Conservation (phyloP, 64 coral and sea anemone species). For the Acropora yongei region DNA sequence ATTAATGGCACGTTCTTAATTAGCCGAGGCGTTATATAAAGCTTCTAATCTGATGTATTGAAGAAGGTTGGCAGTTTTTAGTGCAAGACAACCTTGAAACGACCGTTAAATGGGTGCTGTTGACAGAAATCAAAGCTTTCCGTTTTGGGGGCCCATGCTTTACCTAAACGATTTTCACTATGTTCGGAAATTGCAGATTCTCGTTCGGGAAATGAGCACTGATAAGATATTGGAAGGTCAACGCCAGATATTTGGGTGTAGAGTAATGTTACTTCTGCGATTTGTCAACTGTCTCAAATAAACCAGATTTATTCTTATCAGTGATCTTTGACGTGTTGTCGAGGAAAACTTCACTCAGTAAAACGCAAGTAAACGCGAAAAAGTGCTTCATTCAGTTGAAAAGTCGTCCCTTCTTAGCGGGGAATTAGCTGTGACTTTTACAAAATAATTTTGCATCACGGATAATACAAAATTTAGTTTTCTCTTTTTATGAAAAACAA, state of each 20-base stretch:
- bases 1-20: not conserved
- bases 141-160: not conserved
- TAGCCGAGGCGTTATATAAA: no score
- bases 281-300: conserved; percentile 26
- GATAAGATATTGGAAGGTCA: conserved; percentile 1
- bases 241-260: not conserved
- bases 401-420: not conserved
- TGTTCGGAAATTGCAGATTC: conserved; percentile 26
- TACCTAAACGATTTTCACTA: conserved; percentile 15
- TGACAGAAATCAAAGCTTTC: not conserved
- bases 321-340: not conserved
- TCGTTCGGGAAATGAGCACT: not conserved
- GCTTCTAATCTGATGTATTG: not conserved
- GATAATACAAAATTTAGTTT: conserved; percentile 2
- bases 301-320: not conserved
- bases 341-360: not conserved
- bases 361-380: no score
- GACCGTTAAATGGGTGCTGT: not conserved
- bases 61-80: not conserved
- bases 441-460: not conserved
- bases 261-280: not conserved
- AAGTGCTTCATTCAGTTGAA: no score
- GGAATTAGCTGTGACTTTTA: not conserved
- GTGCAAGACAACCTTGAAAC: conserved; percentile 6
- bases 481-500: not conserved